Conservation (phyloP, 2,113 vertebrate genomes). For the Dasyurus viverrinus region DNA sequence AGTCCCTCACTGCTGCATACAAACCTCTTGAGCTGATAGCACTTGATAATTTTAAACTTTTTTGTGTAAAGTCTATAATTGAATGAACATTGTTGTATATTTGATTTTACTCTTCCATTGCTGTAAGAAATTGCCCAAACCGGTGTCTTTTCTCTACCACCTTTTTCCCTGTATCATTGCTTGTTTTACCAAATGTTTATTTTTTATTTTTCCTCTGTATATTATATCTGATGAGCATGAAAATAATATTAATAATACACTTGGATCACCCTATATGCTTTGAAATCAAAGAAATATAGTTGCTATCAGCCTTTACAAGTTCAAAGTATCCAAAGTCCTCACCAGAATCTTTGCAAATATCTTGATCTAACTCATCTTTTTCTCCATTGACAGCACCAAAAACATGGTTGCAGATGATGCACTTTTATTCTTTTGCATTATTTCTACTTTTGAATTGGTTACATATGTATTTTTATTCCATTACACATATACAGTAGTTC, state of each 20-base stretch:
- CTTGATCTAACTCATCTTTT: background rate
- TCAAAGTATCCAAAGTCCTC: background rate
- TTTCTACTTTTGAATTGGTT: background rate
- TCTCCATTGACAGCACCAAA: background rate
- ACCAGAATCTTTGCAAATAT: background rate
- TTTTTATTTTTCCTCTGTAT: background rate
- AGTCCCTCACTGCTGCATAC: background rate
- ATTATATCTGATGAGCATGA: background rate
- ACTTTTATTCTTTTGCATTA: background rate
- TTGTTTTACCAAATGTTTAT: background rate
- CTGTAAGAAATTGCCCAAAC: background rate
- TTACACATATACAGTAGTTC: background rate
- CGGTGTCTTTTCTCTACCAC: background rate
- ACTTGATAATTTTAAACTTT: background rate
- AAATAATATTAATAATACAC: background rate
- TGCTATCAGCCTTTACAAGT: background rate
- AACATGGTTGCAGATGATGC: background rate
- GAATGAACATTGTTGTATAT: background rate
- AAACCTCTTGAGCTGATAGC: background rate
- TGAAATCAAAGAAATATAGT: background rate
- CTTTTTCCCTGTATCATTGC: background rate
- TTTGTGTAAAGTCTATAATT: background rate
- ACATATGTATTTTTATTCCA: background rate
- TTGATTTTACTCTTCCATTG: background rate
- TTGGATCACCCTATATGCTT: background rate